Conservation (phyloP, 2,888 invertebrate genomes). For the Agonopterix alstromeriana region DNA sequence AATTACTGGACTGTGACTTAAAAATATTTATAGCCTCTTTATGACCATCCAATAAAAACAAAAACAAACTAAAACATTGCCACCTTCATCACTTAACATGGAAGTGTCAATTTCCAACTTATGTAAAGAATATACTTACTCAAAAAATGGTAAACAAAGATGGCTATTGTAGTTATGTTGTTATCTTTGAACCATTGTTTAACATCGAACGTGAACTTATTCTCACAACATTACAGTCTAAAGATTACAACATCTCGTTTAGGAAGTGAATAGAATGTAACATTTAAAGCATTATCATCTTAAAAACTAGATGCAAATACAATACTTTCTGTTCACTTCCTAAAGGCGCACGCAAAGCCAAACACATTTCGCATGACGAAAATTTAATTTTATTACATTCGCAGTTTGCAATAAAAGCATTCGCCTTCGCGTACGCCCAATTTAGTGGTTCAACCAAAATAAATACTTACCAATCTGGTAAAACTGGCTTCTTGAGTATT, state of each 20-base stretch:
- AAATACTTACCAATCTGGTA: conserved; percentile 13
- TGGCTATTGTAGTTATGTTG: neutral
- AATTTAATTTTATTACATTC: conserved; percentile 18
- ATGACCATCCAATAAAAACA: neutral
- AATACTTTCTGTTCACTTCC: conserved; percentile 18
- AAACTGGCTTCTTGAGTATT: conserved; percentile 24
- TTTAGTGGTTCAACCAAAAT: conserved; percentile 8
- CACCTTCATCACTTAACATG: neutral
- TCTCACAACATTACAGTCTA: neutral
- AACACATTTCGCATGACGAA: conserved; percentile 27
- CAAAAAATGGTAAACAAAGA: neutral
- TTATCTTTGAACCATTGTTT: neutral
- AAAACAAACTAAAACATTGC: neutral
- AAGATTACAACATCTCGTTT: neutral
- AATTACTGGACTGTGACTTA: neutral
- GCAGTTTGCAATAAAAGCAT: conserved; percentile 31
- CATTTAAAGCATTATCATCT: neutral
- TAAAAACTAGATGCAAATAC: neutral
- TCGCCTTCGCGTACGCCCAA: conserved; percentile 56
- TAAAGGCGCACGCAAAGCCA: conserved; percentile 50
- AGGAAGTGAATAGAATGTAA: conserved; percentile 1
- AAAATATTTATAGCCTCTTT: neutral
- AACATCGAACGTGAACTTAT: neutral
- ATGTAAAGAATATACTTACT: neutral
- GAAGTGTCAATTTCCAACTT: neutral